Percentiles rank a stretch among this genome's conserved stretches.
These are phyloP conservation scores for Hippasteria phrygiana DNA, from an alignment of 53 echinoderm and acorn worm species.

Conservation along the genomic window DNA sequence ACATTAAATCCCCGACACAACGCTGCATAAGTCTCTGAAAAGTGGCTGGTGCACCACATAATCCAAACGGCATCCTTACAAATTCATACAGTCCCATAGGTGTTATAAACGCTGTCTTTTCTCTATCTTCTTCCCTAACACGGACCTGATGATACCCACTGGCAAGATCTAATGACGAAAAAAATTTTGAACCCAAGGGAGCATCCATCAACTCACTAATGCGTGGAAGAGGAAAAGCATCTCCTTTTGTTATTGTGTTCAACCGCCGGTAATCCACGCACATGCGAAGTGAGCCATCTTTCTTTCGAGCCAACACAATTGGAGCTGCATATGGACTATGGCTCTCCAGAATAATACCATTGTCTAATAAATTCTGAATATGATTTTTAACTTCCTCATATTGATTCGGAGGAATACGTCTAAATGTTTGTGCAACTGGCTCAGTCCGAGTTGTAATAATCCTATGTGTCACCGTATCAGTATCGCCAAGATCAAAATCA, in stretches of 20 bases:
- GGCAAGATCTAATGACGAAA: too few species aligned
- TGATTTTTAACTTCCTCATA: constrained; percentile 4
- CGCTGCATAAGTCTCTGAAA: too few species aligned
- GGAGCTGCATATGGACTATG: background rate
- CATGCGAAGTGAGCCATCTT: background rate
- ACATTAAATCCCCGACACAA: too few species aligned
- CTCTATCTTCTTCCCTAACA: too few species aligned
- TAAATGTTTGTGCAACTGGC: background rate
- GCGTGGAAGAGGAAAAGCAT: background rate
- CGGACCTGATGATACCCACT: too few species aligned
- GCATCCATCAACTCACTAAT: too few species aligned
- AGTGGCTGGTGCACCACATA: too few species aligned
- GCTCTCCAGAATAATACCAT: background rate
- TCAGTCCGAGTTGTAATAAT: background rate
- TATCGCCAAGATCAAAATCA: constrained; percentile 7
- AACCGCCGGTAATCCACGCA: background rate
- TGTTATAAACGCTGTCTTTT: too few species aligned
- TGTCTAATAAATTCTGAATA: constrained; percentile 4
- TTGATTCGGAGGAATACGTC: background rate
- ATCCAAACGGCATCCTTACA: too few species aligned
- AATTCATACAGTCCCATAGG: too few species aligned
- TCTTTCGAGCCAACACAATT: background rate
- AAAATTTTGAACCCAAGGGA: too few species aligned
- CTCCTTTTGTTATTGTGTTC: background rate
- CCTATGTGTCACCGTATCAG: background rate